Conservation (phyloP, 1,140 invertebrate genomes). For the Neodiprion pinetum region DNA sequence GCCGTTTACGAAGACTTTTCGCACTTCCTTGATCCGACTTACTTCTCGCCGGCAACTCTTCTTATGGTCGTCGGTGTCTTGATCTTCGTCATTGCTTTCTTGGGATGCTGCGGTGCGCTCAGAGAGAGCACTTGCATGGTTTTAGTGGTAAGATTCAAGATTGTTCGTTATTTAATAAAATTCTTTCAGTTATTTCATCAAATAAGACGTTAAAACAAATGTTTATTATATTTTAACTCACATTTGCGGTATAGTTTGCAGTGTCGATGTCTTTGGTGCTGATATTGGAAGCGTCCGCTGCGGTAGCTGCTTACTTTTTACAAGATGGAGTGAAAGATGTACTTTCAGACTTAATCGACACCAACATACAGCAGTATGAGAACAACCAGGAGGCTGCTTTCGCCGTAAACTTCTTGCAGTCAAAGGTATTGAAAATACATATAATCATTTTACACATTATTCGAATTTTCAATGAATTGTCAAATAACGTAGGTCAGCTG, state of each 20-base stretch:
- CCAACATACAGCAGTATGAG: constrained; percentile 66
- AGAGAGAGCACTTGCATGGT: constrained; percentile 85
- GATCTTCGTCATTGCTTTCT: constrained; percentile 78
- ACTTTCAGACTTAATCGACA: constrained; percentile 66
- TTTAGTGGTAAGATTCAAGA: constrained; percentile 69
- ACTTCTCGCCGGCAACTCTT: constrained; percentile 76
- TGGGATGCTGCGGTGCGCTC: constrained; percentile 83
- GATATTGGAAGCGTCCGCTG: constrained; percentile 81
- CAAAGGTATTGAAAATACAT: constrained; percentile 60
- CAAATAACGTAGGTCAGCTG: too few relatives aligned
- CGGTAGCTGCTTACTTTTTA: constrained; percentile 79
- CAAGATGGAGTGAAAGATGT: constrained; percentile 67
- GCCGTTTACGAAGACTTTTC: constrained; percentile 77
- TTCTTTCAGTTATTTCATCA: background rate
- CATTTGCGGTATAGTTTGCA: constrained; percentile 77
- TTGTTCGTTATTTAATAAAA: constrained; percentile 27
- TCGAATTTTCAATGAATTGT: too few relatives aligned
- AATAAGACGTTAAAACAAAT: background rate
- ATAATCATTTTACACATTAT: background rate
- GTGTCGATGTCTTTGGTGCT: constrained; percentile 79
- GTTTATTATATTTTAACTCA: constrained; percentile 25
- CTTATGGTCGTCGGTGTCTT: constrained; percentile 79
- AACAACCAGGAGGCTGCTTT: constrained; percentile 55
- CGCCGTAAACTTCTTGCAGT: constrained; percentile 73
- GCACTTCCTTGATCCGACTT: constrained; percentile 71